Evolutionary conservation across 2,888 invertebrate species (phyloP), one percentile per base, ranked within the genome.

Genomic region (Machimus rusticus): DNA sequence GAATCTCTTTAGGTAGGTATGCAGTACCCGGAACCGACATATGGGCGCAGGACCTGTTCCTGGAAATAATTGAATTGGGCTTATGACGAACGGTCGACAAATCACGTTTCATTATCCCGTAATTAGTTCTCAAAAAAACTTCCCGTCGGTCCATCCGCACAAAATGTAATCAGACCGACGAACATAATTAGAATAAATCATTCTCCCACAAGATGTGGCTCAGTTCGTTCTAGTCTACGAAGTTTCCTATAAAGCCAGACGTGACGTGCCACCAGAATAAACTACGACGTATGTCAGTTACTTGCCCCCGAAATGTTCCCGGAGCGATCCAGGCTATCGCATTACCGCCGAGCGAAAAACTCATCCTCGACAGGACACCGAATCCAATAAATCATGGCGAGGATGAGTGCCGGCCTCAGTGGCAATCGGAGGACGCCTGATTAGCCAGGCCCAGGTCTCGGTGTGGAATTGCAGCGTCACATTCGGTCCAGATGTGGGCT

Each of bases 181-280:
- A 81, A 81, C 81, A 55, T 55, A 81, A 81, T 81, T 81, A 81
- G 81, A 81, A 81, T 81, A 81, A 81, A 81, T 81, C 81, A 81
- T 51, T 81, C 31, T 34, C 51, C 31, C 31, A 23, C 51, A 28
- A 55, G 81, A 81, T 55, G 55, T 19, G 12, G 81, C 81, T 31
- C 78, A 43, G 46, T 14, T 78, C 46, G 46, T 43, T 78, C 19
- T 9, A 9, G 78, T 46, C 78, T 8, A 1, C 78, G 2, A 39
- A 23, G 43, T 78, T 78, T 78, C 51, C 16, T 43, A 78, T 34
- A 46, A 43, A 78, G 43, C 39, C 78, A n/a, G 28, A 46, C 39
- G 9, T 16, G 37, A 78, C 39, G 9, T 16, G 37, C 9, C 8
- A 78, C 39, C 78, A 37, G 46, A 39, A 78, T 43, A 78, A 78